Evolutionary conservation across 2,113 vertebrate species (phyloP).

Genomic region (Chionomys nivalis): DNA sequence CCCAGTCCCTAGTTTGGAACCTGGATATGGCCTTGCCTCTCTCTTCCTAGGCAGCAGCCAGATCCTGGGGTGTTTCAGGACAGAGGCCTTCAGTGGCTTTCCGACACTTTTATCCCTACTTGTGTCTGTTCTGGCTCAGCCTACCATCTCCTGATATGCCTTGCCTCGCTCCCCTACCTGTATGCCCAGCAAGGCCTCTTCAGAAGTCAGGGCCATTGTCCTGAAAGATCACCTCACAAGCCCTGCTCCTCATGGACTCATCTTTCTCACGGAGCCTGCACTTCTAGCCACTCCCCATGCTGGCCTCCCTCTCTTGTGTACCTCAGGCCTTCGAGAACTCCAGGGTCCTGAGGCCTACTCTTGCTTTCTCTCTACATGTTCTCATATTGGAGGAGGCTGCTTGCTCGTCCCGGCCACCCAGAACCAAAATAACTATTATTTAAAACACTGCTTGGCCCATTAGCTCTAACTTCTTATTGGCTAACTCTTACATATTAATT

Average conservation of each 20-base stretch:
- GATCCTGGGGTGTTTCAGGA: not conserved
- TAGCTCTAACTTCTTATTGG: too few species aligned
- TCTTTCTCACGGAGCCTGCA: too few species aligned
- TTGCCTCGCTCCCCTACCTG: fast-evolving
- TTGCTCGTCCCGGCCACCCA: too few species aligned
- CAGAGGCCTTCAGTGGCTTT: not conserved
- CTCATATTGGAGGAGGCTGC: too few species aligned
- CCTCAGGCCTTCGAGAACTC: not conserved
- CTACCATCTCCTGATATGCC: not conserved
- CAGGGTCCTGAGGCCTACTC: not conserved
- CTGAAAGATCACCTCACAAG: not conserved
- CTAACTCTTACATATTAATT: too few species aligned
- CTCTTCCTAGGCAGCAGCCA: not conserved
- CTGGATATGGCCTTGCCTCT: not conserved
- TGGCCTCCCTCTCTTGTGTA: fast-evolving
- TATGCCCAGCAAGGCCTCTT: not conserved
- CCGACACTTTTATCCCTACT: not conserved
- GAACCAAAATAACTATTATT: too few species aligned
- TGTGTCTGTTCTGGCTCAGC: not conserved
- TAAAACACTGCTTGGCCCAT: too few species aligned
- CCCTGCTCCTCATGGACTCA: not conserved
- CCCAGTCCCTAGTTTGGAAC: not conserved
- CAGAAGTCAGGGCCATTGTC: not conserved
- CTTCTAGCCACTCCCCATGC: not conserved
- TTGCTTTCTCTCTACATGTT: not conserved